A percentile compares a stretch with the other conserved stretches of the same genome.
Evolutionary conservation across 2,113 vertebrate genomes (phyloP).

Genomic region (Ictalurus furcatus): DNA sequence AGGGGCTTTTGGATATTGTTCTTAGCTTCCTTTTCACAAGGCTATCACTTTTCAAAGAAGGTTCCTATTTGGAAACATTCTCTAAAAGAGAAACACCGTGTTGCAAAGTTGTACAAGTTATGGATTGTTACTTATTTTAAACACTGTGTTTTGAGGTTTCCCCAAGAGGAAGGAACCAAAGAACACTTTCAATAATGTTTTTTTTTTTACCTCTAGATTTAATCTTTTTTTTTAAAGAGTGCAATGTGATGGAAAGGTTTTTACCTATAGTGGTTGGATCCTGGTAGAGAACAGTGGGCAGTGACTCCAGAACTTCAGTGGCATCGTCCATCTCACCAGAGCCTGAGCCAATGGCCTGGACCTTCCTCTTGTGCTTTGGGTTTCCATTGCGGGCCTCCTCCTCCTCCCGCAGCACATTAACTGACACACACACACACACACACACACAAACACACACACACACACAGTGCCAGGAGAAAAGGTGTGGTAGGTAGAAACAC

Average conservation of each 20-base stretch:
- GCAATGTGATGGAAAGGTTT: neutral
- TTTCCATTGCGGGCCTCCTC: slow-evolving; percentile 70
- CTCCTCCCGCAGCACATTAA: slow-evolving; percentile 69
- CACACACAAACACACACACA: neutral
- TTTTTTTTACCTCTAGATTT: neutral
- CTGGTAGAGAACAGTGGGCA: slow-evolving; percentile 66
- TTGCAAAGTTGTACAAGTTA: neutral
- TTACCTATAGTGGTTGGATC: slow-evolving; percentile 58
- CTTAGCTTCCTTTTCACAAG: neutral
- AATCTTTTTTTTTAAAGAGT: neutral
- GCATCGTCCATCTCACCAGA: slow-evolving; percentile 68
- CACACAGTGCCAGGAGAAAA: neutral
- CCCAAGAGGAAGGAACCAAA: neutral
- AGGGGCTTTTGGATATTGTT: neutral
- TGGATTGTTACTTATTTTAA: neutral
- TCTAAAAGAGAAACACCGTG: neutral
- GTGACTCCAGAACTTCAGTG: slow-evolving; percentile 60
- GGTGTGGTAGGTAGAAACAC: neutral
- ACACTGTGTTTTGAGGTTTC: neutral
- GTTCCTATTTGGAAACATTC: neutral
- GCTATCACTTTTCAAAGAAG: neutral
- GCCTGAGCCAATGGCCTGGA: slow-evolving; percentile 63
- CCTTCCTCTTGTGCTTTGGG: slow-evolving; percentile 69
- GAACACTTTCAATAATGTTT: neutral
- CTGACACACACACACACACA: slow-evolving; percentile 40